Percentiles rank a stretch among this genome's conserved stretches.
These are phyloP conservation scores for Camarhynchus parvulus DNA, from an alignment of 2,113 vertebrate species.

Conservation along the genomic window DNA sequence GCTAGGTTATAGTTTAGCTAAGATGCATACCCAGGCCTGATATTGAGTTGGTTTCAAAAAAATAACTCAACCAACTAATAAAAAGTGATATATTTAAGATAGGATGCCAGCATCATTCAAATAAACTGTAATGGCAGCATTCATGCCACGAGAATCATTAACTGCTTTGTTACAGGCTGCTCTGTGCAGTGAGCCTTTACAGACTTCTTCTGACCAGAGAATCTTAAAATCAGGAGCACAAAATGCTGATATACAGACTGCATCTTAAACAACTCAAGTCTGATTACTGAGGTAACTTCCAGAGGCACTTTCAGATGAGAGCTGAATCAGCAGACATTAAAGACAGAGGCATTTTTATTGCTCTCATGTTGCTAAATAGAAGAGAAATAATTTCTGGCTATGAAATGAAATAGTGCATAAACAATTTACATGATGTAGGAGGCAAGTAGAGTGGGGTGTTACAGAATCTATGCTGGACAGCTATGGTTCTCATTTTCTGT, in stretches of 20 bases:
- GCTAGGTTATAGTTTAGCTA: conserved; percentile 64
- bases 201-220: conserved; percentile 23
- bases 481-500: not conserved
- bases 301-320: not conserved
- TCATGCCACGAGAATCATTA: conserved; percentile 39
- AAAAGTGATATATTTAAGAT: conserved; percentile 33
- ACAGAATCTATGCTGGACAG: not conserved
- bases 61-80: not conserved
- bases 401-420: not conserved
- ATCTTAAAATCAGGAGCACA: conserved; percentile 1
- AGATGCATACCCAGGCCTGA: conserved; percentile 12
- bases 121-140: conserved; percentile 44
- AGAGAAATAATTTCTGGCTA: not conserved
- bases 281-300: not conserved
- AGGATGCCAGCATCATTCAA: conserved; percentile 13
- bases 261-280: not conserved
- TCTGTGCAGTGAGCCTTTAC: conserved; percentile 44
- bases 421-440: not conserved
- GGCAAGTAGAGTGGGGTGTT: not conserved
- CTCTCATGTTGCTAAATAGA: not conserved
- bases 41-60: not conserved
- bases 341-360: not conserved
- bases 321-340: not conserved
- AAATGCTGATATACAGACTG: not conserved
- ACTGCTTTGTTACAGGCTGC: conserved; percentile 46